Base-by-base conservation (phyloP, 1,140 invertebrate species). In the Aphaenogaster ashmeadi region DNA sequence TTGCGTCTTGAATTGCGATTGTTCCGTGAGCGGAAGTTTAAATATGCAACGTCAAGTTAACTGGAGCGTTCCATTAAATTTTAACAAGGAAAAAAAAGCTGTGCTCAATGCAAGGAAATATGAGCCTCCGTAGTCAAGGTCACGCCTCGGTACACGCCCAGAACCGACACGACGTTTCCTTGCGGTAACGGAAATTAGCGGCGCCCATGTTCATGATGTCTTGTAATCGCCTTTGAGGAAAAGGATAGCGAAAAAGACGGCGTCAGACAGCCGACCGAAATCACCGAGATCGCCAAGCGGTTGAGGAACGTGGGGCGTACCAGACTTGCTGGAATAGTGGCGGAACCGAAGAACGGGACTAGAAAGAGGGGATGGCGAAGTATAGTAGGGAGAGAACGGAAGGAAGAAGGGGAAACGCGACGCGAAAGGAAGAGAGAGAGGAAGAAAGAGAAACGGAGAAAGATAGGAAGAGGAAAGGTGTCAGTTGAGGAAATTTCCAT, bases 401-500 rank as follows among this genome's bases (percentile, higher is more conserved):
- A 86, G 62, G 36, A 74, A 44, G 69, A 9, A 60, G 50, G 58
- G 67, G 66, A 50, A 50, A 50, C 44, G 33, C 27, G 66, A 27
- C 75, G 36, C 54, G 71, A 85, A 56, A 81, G 62, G 54, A 36
- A 71, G 69, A 88, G 74, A 66, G 88, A 81, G 69, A 64, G 41
- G 62, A 44, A 50, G 44, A 44, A 47, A 62, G 69, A 74, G 64
- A 52, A 21, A 50, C 80, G 69, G 72, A 60, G 56, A 79, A 52
- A 69, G 38, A 88, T 69, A 74, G 80, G 38, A 41, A 87, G 81
- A 86, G 87, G 66, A 90, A 88, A 90, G 89, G 86, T 90, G 81
- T 87, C 67, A 41, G 77, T 75, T 79, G 78, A 89, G 91, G 90
- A 92, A 92, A 92, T 91, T 92, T 92, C 92, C 92, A 92, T 92